Conservation (phyloP, 2,113 vertebrate species). For the Brachypteracias leptosomus region DNA sequence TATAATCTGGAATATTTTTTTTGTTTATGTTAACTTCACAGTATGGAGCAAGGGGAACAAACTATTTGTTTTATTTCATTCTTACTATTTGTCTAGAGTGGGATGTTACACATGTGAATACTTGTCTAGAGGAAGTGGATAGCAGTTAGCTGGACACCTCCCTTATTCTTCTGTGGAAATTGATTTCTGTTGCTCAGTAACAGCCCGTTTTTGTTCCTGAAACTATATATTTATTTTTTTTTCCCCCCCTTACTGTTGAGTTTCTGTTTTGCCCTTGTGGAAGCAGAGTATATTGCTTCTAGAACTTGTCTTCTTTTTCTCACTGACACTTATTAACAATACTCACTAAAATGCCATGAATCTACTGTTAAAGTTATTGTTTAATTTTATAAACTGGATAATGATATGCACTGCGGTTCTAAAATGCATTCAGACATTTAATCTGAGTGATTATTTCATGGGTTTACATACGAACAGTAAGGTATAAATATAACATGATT, state of each 20-base stretch:
- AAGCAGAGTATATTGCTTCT: not conserved
- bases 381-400: not conserved
- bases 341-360: not conserved
- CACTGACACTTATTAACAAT: not conserved
- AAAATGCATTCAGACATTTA: not conserved
- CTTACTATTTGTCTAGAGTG: not conserved
- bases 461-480: not conserved
- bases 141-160: not conserved
- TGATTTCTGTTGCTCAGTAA: not conserved
- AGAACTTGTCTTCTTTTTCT: not conserved
- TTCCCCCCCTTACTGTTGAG: not conserved
- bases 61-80: rapidly evolving
- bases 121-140: not conserved
- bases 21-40: not conserved
- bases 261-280: not conserved
- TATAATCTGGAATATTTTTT: not conserved
- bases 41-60: not conserved
- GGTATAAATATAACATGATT: not conserved
- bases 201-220: not conserved
- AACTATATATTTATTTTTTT: not conserved
- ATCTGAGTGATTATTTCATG: not conserved
- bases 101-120: not conserved
- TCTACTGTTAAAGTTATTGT: not conserved
- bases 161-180: not conserved
- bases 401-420: not conserved